Base-by-base conservation (phyloP, 1,140 invertebrate species). In the Eumeta japonica region DNA sequence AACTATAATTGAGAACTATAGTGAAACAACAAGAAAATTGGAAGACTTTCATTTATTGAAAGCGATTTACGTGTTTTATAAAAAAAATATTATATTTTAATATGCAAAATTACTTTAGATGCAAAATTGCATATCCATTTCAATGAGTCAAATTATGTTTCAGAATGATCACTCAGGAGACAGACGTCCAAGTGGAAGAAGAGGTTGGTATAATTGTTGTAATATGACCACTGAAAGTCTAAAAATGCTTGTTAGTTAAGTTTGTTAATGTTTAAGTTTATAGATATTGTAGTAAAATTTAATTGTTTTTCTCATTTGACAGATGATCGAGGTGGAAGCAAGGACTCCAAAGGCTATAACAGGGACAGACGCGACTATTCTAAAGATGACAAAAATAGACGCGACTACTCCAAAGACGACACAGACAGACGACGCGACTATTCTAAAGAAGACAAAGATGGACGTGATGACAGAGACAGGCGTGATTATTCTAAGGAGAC, bases 91-190 rank as follows among this genome's bases (percentile, higher is more conserved):
- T n/a, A n/a, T n/a, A n/a, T n/a, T n/a, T n/a, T n/a, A n/a, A n/a
- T n/a, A n/a, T n/a, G n/a, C n/a, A n/a, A n/a, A n/a, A n/a, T n/a
- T n/a, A n/a, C n/a, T n/a, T n/a, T n/a, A n/a, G n/a, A n/a, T n/a
- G n/a, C n/a, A n/a, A n/a, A n/a, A n/a, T n/a, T n/a, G n/a, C n/a
- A n/a, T n/a, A n/a, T n/a, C n/a, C n/a, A n/a, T n/a, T n/a, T n/a
- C n/a, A n/a, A n/a, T n/a, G n/a, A n/a, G n/a, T n/a, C n/a, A n/a
- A n/a, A n/a, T n/a, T n/a, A n/a, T 20, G 42, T 50, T 39, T 20
- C 49, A 73, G 68, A 66, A 58, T 48, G 68, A 73, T 45, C 55
- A 68, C 54, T 68, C 65, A n/a, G 62, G 57, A 19, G 68, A 73
- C 28, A n/a, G n/a, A n/a, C n/a, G n/a, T n/a, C n/a, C n/a, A n/a